phyloP scores from a whole-genome alignment of 2,797 vertebrate genomes.

The Neosalanx taihuensis region DNA sequence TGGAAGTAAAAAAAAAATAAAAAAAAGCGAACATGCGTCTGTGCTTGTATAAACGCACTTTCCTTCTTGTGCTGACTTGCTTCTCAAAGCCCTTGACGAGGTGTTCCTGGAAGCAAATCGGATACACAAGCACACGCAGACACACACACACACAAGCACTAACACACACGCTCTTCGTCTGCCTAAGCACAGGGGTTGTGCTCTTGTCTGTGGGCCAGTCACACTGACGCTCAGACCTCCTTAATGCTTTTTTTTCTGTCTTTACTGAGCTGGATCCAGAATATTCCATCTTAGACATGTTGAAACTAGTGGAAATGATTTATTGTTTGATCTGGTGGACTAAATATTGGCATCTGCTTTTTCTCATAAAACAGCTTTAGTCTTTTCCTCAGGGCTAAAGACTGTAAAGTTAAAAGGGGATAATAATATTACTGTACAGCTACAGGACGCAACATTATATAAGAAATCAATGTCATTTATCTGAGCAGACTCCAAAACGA shows the following conservation, averaged over 20 bases:
- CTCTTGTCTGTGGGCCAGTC: slow-evolving; percentile 46
- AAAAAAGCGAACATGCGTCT: slow-evolving; percentile 63
- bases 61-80: slow-evolving; percentile 80
- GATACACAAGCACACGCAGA: slow-evolving; percentile 39
- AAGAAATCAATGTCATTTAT: slow-evolving; percentile 73
- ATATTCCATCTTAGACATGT: slow-evolving; percentile 64
- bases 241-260: slow-evolving; percentile 40
- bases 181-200: slow-evolving; percentile 26
- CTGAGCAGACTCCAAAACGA: slow-evolving; percentile 64
- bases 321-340: slow-evolving; percentile 63
- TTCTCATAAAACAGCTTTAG: slow-evolving; percentile 61
- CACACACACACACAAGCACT: slow-evolving; percentile 5
- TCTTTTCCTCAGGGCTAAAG: slow-evolving; percentile 51
- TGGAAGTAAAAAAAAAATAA: slow-evolving; percentile 51
- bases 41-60: slow-evolving; percentile 67
- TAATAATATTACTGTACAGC: slow-evolving; percentile 74
- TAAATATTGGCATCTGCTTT: slow-evolving; percentile 61
- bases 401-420: slow-evolving; percentile 67
- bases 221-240: slow-evolving; percentile 50
- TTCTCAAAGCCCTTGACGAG: slow-evolving; percentile 67
- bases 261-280: slow-evolving; percentile 45
- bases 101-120: slow-evolving; percentile 73
- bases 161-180: slow-evolving; percentile 16
- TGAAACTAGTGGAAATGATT: slow-evolving; percentile 66
- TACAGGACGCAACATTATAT: slow-evolving; percentile 67